Base-by-base conservation (phyloP, 2,888 invertebrate species). In the Caenorhabditis drosophilae region DNA sequence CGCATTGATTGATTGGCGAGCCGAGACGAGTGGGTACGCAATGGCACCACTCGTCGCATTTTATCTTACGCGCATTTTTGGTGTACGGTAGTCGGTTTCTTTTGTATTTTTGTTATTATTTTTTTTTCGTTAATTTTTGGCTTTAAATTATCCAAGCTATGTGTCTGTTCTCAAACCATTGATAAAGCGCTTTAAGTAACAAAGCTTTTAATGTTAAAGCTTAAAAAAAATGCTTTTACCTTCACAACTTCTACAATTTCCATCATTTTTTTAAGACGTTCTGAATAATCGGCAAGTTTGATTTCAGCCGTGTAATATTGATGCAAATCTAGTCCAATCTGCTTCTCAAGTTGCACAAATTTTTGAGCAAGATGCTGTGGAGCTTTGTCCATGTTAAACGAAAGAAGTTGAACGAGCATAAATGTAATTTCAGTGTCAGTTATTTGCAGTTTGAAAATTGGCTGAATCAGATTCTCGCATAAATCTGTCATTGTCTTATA, bases 361-460 rank as follows among this genome's bases (percentile, higher is more conserved):
- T n/a, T n/a, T n/a, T n/a, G n/a, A n/a, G n/a, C n/a, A n/a, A n/a
- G n/a, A n/a, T n/a, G n/a, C n/a, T n/a, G n/a, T n/a, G n/a, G n/a
- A n/a, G n/a, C n/a, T n/a, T n/a, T n/a, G n/a, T n/a, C n/a, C n/a
- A n/a, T n/a, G 44, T 61, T 36, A 36, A 56, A 61, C 49, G 56
- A 50, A 18, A 56, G 41, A 41, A 54, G 41, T 40, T 61, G 54
- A 12, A 36, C 12, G 0, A 61, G 27, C 22, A 61, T 27, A 23
- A 61, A 61, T 16, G 55, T 41, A 16, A 47, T 61, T 25, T 61
- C 61, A 26, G 52, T 56, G n/a, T 61, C 61, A 9, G 55, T 47
- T n/a, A 61, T 20, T 27, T 55, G 41, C 12, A 61, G 38, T 26
- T 51, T 56, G 25, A 42, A 52, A 15, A 61, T 34, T 36, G 61